phyloP scores from a whole-genome alignment of 1,140 invertebrate genomes.

The Ips typographus region DNA sequence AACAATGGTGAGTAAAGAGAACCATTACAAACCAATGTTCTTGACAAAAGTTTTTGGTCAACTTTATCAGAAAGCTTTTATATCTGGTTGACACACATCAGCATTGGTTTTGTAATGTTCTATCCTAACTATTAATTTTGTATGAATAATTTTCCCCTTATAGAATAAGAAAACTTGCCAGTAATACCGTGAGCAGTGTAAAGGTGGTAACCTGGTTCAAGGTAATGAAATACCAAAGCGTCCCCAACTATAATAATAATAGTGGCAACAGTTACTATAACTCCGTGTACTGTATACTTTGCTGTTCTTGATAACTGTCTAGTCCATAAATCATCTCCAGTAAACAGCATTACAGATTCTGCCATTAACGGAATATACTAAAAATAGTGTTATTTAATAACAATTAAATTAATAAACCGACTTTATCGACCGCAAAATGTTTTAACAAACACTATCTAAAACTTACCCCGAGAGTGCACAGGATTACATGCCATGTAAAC shows the following conservation, averaged over 20 bases:
- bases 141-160: constrained; percentile 8
- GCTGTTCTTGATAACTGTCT: constrained; percentile 34
- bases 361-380: constrained; percentile 45
- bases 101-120: no score
- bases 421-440: no score
- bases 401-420: no score
- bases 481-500: constrained; percentile 42
- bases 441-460: not conserved
- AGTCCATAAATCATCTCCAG: constrained; percentile 42
- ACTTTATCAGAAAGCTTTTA: not conserved
- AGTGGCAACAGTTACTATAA: constrained; percentile 37
- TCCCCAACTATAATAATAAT: constrained; percentile 38
- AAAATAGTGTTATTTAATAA: constrained; percentile 7
- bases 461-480: constrained; percentile 44
- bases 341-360: constrained; percentile 42
- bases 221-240: constrained; percentile 33
- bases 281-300: constrained; percentile 42
- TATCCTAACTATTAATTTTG: not conserved
- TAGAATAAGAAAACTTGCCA: constrained; percentile 29
- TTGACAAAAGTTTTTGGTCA: no score
- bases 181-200: constrained; percentile 43
- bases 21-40: not conserved
- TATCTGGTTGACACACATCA: no score
- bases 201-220: constrained; percentile 38
- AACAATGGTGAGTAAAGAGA: no score